Base-by-base conservation (phyloP, 2,888 invertebrate genomes). In the Plebejus argus region DNA sequence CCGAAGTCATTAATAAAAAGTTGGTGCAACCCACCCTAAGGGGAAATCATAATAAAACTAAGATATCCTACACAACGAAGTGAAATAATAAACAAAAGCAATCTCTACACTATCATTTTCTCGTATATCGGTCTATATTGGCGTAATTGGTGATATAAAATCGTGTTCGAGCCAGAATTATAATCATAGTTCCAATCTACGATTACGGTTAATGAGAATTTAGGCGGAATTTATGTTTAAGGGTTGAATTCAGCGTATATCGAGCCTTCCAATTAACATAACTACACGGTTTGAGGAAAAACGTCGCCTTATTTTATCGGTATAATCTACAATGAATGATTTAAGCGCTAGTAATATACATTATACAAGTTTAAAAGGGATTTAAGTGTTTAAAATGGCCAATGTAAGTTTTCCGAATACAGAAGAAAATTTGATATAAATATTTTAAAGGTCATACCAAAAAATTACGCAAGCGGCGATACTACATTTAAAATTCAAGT, bases 131-230 rank as follows among this genome's bases (percentile, higher is more conserved):
- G 53, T 20, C 28, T 5, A 49, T 53, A 28, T 49, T 53, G 74
- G 23, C 45, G 18, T 53, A 53, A 74, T 74, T 53, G 74, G 53
- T 28, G 74, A 49, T 74, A 74, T 74, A 74, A 74, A 74, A 74
- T 74, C 49, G 74, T 28, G 45, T 53, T 53, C 15, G 49, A 74
- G 74, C 45, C 74, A 74, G 74, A 74, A 74, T 74, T 53, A 74
- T 74, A 74, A 74, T 74, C 45, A 33, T 53, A 74, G 74, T 53
- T 74, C 49, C 53, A 49, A 53, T 74, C 74, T 74, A 18, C 45
- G 23, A 49, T 74, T 74, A 74, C 23, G 45, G 74, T 18, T 74
- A 74, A 74, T 74, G 45, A 49, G 74, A 74, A 74, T 74, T 74
- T 74, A 74, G 74, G 45, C 23, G 53, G 53, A 53, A 74, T 74